Evolutionary conservation across 2,797 vertebrate genomes (phyloP).

Genomic region (Cynodonichthys magdalenae): DNA sequence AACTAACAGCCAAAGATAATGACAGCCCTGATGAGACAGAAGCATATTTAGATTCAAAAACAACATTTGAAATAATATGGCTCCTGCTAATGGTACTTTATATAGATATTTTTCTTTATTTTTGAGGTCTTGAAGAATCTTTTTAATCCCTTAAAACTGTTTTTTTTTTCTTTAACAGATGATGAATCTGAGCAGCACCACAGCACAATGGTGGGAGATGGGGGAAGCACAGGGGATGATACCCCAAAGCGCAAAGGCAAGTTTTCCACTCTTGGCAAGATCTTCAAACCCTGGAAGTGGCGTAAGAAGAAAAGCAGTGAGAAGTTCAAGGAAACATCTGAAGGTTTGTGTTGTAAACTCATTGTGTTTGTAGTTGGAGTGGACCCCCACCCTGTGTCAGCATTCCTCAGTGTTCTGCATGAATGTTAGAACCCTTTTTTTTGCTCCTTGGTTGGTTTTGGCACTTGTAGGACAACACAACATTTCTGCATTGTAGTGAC

Average conservation of each 20-base stretch:
- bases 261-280: conserved; percentile 94
- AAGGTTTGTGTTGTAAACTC: conserved; percentile 82
- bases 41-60: conserved; percentile 25
- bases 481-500: not conserved
- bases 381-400: conserved; percentile 30
- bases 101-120: not conserved
- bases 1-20: conserved; percentile 69
- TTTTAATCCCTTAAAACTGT: not conserved
- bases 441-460: conserved; percentile 11
- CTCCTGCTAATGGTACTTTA: conserved; percentile 1
- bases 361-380: conserved; percentile 18
- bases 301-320: conserved; percentile 99
- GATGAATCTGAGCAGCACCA: conserved; percentile 82
- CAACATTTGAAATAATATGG: not conserved
- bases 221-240: conserved; percentile 83
- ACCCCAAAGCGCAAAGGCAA: conserved; percentile 96
- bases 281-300: conserved; percentile 99
- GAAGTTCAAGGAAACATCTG: conserved; percentile 96
- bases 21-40: conserved; percentile 44
- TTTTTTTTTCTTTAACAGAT: conserved; percentile 67
- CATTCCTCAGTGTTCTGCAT: conserved; percentile 25
- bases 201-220: conserved; percentile 83
- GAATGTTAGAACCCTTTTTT: not conserved
- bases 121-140: not conserved
- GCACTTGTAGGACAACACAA: conserved; percentile 28